Base-by-base conservation (phyloP, 2,888 invertebrate species). In the Xestia ashworthii region DNA sequence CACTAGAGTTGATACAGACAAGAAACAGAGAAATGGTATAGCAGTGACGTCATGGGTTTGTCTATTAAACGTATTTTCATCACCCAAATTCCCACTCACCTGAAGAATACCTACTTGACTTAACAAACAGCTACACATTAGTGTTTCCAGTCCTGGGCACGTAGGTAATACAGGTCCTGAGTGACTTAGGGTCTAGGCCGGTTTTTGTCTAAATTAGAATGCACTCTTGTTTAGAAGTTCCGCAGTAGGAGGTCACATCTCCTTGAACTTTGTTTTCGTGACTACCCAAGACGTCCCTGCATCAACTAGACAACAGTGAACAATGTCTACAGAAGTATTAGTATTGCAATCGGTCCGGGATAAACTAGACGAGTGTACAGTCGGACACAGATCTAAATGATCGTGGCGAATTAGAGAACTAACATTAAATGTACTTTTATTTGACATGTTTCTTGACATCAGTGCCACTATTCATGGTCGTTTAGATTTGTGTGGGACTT, bases 311-410 rank as follows among this genome's bases (percentile, higher is more conserved):
- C 65, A 83, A 83, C 74, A 83, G 74, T 74, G n/a, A 82, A 85
- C 32, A 83, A 58, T 74, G 82, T 86, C 87, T 84, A 84, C 84
- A 79, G 67, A 79, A 83, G 80, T 72, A 71, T 53, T 50, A 71
- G 58, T 74, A 76, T 71, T 60, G 71, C 60, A 64, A 74, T 80
- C 84, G 84, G 74, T 87, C 84, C 76, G 62, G 74, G 84, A 84
- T 84, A 87, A 84, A 84, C 84, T 84, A 84, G 84, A 74, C 82
- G 87, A 81, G 82, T 72, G 60, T 64, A 65, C 53, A 65, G 60
- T 44, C 55, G 44, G 6, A 38, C 44, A 25, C 53, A n/a, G 19
- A 76, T 53, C 77, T 82, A 76, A 82, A 66, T 38, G 55, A 82
- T 50, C 65, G 65, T 78, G 48, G 50, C 25, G 22, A 16, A 38